Percentiles rank a stretch among this genome's conserved stretches.
phyloP scores from a whole-genome alignment of 2,113 vertebrate genomes.

The Spermophilus dauricus region DNA sequence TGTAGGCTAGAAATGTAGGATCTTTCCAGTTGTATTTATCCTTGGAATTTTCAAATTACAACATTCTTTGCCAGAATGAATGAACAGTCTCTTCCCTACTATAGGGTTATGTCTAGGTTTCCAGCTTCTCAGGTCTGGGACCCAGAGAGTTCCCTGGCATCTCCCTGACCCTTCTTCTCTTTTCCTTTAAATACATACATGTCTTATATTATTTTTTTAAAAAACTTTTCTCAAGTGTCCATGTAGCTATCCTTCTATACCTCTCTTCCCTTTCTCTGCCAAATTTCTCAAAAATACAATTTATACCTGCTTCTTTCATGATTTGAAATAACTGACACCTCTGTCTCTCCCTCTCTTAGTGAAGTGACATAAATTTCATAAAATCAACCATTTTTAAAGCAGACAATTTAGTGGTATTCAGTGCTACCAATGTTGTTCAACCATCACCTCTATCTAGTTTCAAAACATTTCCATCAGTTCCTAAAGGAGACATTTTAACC shows the following conservation, averaged over 20 bases:
- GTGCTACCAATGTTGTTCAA: neutral
- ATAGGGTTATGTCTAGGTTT: neutral
- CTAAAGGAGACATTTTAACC: neutral
- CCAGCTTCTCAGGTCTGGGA: neutral
- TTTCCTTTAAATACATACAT: conserved; percentile 33
- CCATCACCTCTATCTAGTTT: neutral
- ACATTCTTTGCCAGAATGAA: neutral
- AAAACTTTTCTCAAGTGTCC: neutral
- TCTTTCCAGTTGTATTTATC: neutral
- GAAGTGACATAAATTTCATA: neutral
- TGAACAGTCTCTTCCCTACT: neutral
- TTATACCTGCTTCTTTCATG: neutral
- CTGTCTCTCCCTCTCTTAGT: neutral
- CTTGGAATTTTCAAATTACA: neutral
- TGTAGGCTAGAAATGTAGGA: neutral
- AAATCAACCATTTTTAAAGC: neutral
- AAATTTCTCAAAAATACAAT: conserved; percentile 1
- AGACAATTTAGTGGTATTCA: neutral
- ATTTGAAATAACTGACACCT: neutral
- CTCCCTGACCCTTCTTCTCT: neutral
- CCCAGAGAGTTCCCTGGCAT: neutral
- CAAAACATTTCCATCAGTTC: neutral
- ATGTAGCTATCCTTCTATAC: neutral
- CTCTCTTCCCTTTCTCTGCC: neutral
- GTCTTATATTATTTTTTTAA: neutral